These are phyloP conservation scores for Nephrotoma flavescens DNA, from an alignment of 2,888 invertebrate genomes.

Conservation along the genomic window DNA sequence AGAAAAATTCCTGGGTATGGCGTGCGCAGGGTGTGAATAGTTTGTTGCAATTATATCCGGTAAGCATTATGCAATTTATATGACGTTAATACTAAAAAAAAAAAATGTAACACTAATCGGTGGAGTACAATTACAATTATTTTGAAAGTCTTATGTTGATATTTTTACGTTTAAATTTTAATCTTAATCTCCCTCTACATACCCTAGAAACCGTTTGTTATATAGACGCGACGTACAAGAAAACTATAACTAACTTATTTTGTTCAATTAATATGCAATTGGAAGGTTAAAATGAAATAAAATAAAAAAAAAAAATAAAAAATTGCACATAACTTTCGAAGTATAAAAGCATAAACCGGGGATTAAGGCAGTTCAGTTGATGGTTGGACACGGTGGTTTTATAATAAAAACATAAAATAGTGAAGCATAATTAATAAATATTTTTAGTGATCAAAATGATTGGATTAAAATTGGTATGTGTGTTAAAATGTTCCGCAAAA, in stretches of 20 bases:
- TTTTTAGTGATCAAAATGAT: neutral
- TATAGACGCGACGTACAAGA: neutral
- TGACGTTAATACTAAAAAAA: neutral
- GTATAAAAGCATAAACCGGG: conserved; percentile 25
- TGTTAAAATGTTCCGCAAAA: neutral
- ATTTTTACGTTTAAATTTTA: neutral
- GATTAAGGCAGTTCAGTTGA: conserved; percentile 24
- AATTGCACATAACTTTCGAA: conserved; percentile 11
- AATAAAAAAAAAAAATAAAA: neutral
- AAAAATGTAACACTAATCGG: neutral
- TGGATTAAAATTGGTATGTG: conserved; percentile 8
- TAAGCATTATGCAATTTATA: neutral
- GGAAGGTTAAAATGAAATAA: neutral
- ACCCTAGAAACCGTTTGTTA: neutral
- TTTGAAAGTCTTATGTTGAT: neutral
- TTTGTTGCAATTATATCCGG: neutral
- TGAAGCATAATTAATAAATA: neutral
- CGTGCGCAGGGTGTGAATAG: neutral
- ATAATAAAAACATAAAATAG: conserved; percentile 9
- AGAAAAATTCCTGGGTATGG: neutral
- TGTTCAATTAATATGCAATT: neutral
- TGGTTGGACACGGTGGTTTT: conserved; percentile 15
- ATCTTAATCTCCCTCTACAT: neutral
- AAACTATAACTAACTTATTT: conserved; percentile 1
- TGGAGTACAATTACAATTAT: neutral